Evolutionary conservation across 2,888 invertebrate genomes (phyloP).

Genomic region (Scaptomyza tumidula): DNA sequence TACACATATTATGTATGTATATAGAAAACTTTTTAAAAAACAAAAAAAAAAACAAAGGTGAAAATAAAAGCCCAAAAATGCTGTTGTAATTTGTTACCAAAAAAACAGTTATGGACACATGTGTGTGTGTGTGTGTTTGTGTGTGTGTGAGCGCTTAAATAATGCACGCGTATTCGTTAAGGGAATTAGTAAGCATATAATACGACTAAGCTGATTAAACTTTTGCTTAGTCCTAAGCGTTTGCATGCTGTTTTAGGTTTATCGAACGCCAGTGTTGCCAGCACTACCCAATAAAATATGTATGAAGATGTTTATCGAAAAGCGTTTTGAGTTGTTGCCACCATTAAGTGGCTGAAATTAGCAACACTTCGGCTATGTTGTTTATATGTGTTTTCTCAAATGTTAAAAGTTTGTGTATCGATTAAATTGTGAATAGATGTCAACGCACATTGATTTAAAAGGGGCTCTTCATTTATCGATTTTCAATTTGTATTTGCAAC

Average conservation of each 20-base stretch:
- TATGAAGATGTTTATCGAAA: constrained; percentile 31
- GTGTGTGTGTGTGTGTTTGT: background rate
- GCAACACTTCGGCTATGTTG: background rate
- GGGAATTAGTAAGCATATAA: constrained; percentile 19
- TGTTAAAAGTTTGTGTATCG: constrained; percentile 23
- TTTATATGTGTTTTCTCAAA: too few relatives aligned
- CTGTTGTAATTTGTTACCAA: constrained; percentile 24
- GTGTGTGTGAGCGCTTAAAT: too few relatives aligned
- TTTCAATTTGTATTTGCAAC: constrained; percentile 58
- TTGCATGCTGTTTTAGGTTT: constrained; percentile 5
- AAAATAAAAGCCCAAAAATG: constrained; percentile 9
- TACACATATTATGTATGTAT: background rate
- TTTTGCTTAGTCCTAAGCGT: constrained; percentile 3
- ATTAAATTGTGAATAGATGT: constrained; percentile 38
- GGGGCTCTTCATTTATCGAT: constrained; percentile 52
- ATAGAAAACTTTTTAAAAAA: constrained; percentile 20
- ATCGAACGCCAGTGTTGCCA: constrained; percentile 10
- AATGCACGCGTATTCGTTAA: constrained; percentile 7
- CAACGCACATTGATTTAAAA: constrained; percentile 31
- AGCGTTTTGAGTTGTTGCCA: constrained; percentile 29
- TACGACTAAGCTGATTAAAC: constrained; percentile 39
- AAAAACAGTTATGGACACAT: background rate
- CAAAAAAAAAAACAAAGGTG: constrained; percentile 21
- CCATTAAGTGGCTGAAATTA: background rate
- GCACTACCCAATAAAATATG: constrained; percentile 8